Conservation (phyloP, 2,797 vertebrate genomes). For the Melanotaenia trifasciata region DNA sequence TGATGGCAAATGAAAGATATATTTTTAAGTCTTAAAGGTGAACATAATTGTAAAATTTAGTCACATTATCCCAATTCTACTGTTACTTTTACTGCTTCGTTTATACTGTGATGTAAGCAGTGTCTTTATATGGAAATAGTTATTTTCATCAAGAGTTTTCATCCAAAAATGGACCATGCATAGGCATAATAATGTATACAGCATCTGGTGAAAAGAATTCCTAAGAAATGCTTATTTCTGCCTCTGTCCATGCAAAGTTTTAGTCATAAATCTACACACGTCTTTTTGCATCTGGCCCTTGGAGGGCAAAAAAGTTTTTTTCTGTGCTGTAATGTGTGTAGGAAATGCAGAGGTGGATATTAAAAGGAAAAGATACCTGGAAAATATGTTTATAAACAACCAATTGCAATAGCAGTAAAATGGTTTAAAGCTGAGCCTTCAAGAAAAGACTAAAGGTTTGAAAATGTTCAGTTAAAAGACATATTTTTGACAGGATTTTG, state of each 20-base stretch:
- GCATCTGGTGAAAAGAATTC: neutral
- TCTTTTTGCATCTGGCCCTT: neutral
- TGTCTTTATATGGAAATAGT: neutral
- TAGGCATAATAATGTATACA: no score
- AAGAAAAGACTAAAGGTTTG: neutral
- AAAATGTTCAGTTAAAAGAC: slow-evolving; percentile 8
- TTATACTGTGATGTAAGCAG: neutral
- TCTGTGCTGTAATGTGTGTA: neutral
- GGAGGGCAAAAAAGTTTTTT: neutral
- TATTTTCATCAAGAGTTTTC: neutral
- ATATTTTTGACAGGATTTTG: neutral
- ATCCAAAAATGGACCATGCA: neutral
- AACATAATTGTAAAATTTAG: neutral
- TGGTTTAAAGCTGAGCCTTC: neutral
- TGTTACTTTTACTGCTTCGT: neutral
- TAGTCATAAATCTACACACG: neutral
- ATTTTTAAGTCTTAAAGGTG: neutral
- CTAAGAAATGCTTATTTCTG: neutral
- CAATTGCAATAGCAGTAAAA: neutral
- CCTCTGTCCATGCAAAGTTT: neutral
- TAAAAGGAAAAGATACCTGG: neutral
- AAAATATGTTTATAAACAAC: neutral
- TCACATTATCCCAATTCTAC: neutral
- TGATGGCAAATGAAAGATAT: neutral
- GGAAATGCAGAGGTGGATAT: neutral